phyloP scores from a whole-genome alignment of 2,797 vertebrate genomes.

The Gymnodraco acuticeps region DNA sequence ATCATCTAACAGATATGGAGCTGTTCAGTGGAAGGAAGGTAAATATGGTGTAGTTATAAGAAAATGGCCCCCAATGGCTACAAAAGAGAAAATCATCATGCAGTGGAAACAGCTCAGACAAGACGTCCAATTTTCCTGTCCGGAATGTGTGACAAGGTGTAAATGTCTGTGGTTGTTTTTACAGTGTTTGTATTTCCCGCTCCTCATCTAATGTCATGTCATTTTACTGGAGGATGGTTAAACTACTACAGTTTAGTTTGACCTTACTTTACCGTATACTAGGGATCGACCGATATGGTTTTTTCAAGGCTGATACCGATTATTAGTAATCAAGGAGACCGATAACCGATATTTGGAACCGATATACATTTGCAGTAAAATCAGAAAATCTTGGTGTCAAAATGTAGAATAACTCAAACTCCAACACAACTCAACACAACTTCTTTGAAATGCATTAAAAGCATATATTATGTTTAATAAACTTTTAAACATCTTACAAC shows the following conservation, averaged over 20 bases:
- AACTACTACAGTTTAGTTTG: background rate
- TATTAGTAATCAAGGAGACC: too few relatives aligned
- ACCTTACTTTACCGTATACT: too few relatives aligned
- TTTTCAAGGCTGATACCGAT: too few relatives aligned
- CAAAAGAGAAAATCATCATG: slow-evolving; percentile 16
- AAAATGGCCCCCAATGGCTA: background rate
- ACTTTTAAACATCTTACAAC: too few relatives aligned
- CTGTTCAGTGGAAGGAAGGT: slow-evolving; percentile 15
- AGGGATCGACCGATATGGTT: too few relatives aligned
- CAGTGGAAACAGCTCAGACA: slow-evolving; percentile 11
- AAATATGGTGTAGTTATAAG: slow-evolving; percentile 27
- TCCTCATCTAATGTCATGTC: background rate
- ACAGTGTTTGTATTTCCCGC: slow-evolving; percentile 21
- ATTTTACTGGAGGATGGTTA: slow-evolving; percentile 6
- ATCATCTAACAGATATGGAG: slow-evolving; percentile 10
- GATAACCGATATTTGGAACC: too few relatives aligned
- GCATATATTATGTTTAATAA: too few relatives aligned
- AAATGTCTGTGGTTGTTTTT: slow-evolving; percentile 10
- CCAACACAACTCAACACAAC: too few relatives aligned
- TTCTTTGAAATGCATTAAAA: too few relatives aligned
- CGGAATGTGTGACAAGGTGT: slow-evolving; percentile 20
- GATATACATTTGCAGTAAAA: too few relatives aligned
- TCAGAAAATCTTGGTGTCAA: too few relatives aligned
- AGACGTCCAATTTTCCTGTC: slow-evolving; percentile 22
- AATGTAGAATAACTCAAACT: too few relatives aligned